Percentiles rank a stretch among this genome's conserved stretches.
These are phyloP conservation scores for Nephrotoma guestfalica DNA, from an alignment of 2,888 invertebrate genomes.

Conservation along the genomic window DNA sequence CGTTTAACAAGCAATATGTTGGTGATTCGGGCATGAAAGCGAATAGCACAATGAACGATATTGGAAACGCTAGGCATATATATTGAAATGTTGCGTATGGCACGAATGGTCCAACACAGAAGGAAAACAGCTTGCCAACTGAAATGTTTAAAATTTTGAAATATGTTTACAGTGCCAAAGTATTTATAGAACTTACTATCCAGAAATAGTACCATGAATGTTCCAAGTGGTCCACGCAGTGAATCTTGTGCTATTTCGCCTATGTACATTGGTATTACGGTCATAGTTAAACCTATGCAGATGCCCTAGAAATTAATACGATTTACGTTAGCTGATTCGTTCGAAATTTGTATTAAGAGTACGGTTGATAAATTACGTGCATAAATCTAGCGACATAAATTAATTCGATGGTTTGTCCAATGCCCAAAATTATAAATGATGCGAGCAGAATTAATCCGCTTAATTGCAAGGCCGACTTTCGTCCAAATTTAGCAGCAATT, in stretches of 20 bases:
- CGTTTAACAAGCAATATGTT: neutral
- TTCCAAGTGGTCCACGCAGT: neutral
- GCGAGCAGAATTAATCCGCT: conserved; percentile 43
- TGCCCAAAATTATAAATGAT: conserved; percentile 45
- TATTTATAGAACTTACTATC: neutral
- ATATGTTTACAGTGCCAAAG: neutral
- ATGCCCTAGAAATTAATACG: neutral
- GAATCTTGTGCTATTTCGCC: conserved; percentile 5
- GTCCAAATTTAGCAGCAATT: conserved; percentile 41
- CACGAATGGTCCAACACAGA: conserved; percentile 41
- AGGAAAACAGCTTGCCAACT: conserved; percentile 24
- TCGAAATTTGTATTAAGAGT: neutral
- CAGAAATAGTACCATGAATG: conserved; percentile 17
- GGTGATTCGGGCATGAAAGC: neutral
- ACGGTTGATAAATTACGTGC: neutral
- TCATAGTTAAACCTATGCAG: neutral
- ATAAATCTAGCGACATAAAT: neutral
- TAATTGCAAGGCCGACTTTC: conserved; percentile 44
- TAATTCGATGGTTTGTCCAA: neutral
- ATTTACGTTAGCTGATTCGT: conserved; percentile 18
- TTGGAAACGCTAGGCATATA: neutral
- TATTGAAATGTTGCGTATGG: neutral
- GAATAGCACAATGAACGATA: neutral
- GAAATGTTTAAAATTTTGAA: neutral
- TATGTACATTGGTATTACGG: conserved; percentile 6